Evolutionary conservation across 2,888 invertebrate species (phyloP), one percentile per base, ranked within the genome.

Genomic region (Hedya salicella): DNA sequence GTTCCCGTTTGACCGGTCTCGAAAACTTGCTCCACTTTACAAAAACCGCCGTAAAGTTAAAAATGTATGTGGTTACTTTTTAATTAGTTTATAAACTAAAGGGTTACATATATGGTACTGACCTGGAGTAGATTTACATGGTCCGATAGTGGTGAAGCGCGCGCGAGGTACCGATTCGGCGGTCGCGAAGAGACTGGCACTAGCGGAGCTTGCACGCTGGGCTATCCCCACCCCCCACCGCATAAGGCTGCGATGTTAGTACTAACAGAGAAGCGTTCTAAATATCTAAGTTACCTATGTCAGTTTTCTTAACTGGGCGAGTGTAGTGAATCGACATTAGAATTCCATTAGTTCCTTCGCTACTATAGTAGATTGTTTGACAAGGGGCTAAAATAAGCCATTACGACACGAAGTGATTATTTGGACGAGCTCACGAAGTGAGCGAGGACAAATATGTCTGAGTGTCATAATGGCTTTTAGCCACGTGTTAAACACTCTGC

Each of bases 1-100:
- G 48, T 49, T 56, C 54, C 56, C 11, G 63, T 46, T 48, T 42
- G 49, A 63, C 63, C 56, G 63, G 48, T 63, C 56, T 42, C 11
- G n/a, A 42, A 42, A 56, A 17, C 25, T 49, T 13, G 56, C 39
- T 62, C 40, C 9, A 49, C 19, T 19, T 44, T 21, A 0, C 1
- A 32, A 36, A 17, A 8, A 32, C 32, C n/a, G 1, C 25, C 11
- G 11, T 21, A 16, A 42, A 54, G n/a, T 21, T 14, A 11, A 21
- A 14, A 4, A 9, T 39, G 3, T 21, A 1, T 14, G 21, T 4
- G 9, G 3, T 8, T 40, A 0, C 6, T n/a, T 3, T 3, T 21
- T 4, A n/a, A n/a, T 1, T 21, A 40, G 21, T n/a, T 40, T 39
- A 21, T 21, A 42, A 14, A 42, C 4, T 0, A 14, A 9, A 25